Evolutionary conservation across 2,888 invertebrate genomes (phyloP).

Genomic region (Nymphalis urticae): DNA sequence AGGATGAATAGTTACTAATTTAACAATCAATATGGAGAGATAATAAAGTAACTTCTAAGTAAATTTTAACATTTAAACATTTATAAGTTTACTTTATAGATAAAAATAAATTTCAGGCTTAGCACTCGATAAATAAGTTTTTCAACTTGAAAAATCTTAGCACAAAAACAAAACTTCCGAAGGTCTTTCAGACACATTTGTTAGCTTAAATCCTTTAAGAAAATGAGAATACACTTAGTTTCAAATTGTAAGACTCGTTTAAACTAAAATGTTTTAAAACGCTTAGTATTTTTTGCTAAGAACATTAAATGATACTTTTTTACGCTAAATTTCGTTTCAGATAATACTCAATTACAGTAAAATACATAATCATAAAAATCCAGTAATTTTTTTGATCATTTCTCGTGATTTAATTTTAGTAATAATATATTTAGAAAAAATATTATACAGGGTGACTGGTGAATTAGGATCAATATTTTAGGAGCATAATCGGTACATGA

Average conservation of each 20-base stretch:
- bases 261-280: slow-evolving; percentile 2
- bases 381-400: too few species aligned
- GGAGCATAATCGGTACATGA: too few species aligned
- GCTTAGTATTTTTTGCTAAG: not conserved
- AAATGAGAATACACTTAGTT: slow-evolving; percentile 1
- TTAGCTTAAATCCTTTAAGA: slow-evolving; percentile 12
- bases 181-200: not conserved
- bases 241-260: slow-evolving; percentile 3
- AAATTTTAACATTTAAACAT: not conserved
- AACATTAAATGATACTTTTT: slow-evolving; percentile 1
- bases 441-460: too few species aligned
- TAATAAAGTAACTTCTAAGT: not conserved
- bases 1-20: too few species aligned
- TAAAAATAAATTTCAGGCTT: not conserved
- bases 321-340: slow-evolving; percentile 1
- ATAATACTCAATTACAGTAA: not conserved
- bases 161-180: not conserved
- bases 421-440: too few species aligned
- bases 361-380: too few species aligned
- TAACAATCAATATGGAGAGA: too few species aligned
- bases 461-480: too few species aligned
- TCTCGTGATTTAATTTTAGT: too few species aligned
- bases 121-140: not conserved
- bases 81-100: not conserved
- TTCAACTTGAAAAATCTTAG: not conserved